phyloP scores from a whole-genome alignment of 2,113 vertebrate species.

The Rhabdornis inornatus region DNA sequence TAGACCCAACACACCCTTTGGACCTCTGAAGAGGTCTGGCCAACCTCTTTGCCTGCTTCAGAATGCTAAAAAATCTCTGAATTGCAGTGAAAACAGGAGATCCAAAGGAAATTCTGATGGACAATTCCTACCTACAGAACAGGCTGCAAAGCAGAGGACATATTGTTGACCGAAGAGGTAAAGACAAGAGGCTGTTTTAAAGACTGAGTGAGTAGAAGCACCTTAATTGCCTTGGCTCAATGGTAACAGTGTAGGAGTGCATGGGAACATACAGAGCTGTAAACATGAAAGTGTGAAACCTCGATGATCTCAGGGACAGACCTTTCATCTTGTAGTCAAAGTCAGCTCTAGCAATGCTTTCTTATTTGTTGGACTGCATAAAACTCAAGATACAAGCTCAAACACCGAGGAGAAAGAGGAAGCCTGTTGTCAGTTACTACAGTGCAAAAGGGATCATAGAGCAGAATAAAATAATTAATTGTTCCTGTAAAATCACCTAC shows the following conservation, averaged over 20 bases:
- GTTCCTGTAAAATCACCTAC: background rate
- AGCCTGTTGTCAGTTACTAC: background rate
- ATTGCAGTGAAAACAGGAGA: background rate
- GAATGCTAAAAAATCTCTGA: background rate
- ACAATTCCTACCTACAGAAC: background rate
- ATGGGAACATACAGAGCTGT: background rate
- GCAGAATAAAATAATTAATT: background rate
- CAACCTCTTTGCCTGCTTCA: background rate
- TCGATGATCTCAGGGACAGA: background rate
- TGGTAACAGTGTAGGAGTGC: background rate
- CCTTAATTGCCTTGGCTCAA: background rate
- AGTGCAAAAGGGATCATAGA: background rate
- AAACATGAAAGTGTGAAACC: background rate
- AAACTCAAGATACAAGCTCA: background rate
- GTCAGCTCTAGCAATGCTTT: background rate
- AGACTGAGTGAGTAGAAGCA: background rate
- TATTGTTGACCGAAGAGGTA: background rate
- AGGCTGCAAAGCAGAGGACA: background rate
- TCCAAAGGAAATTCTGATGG: background rate
- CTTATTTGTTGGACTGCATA: background rate
- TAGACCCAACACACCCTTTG: background rate
- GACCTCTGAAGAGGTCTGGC: background rate
- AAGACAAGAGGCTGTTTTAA: background rate
- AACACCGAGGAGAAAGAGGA: background rate
- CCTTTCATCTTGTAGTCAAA: background rate